These are phyloP conservation scores for Numenius phaeopus DNA, from an alignment of 2,797 vertebrate genomes.

Conservation along the genomic window DNA sequence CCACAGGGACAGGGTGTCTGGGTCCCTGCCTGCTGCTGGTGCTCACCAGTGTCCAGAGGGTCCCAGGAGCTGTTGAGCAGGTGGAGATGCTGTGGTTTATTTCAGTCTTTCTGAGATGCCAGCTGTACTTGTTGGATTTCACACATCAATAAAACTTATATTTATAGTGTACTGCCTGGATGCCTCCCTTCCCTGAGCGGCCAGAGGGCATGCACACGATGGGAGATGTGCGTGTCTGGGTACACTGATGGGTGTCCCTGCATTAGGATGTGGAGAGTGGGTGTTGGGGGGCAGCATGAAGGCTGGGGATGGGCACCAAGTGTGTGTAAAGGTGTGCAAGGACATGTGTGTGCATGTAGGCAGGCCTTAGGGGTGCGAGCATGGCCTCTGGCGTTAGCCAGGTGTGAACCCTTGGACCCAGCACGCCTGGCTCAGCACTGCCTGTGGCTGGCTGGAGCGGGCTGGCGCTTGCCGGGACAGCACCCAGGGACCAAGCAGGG, in stretches of 20 bases:
- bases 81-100: not conserved
- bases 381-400: rapidly evolving
- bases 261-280: rapidly evolving
- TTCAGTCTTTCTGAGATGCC: slow-evolving; percentile 45
- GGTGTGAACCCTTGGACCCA: rapidly evolving
- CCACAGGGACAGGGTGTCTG: not conserved
- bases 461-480: rapidly evolving
- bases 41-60: not conserved
- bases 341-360: rapidly evolving
- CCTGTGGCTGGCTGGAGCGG: not conserved
- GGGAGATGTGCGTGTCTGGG: rapidly evolving
- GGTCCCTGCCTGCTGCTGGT: not conserved
- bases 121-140: slow-evolving; percentile 75
- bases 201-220: rapidly evolving
- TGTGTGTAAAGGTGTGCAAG: no score
- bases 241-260: rapidly evolving
- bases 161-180: slow-evolving; percentile 74
- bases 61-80: not conserved
- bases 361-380: not conserved
- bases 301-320: not conserved
- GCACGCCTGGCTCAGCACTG: not conserved
- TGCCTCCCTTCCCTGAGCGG: not conserved
- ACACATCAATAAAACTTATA: slow-evolving; percentile 84
- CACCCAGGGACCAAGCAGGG: not conserved
- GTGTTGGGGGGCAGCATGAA: rapidly evolving